Conservation (phyloP, 2,888 invertebrate species). For the Orchesellides sinensis region DNA sequence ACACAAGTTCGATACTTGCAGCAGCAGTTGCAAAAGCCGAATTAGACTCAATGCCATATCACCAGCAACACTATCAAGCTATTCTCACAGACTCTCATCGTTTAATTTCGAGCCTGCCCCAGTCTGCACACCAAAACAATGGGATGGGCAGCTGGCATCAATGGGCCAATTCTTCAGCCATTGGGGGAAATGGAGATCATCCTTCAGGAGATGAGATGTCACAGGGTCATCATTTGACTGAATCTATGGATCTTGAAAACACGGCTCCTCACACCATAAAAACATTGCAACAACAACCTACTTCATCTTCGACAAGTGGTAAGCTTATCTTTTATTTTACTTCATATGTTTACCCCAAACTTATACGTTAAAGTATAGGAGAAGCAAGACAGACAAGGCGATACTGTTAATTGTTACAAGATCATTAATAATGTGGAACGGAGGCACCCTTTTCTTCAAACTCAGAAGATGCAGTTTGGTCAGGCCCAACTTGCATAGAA, state of each 20-base stretch:
- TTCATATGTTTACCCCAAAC: not conserved
- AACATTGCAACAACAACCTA: conserved; percentile 63
- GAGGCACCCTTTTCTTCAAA: conserved; percentile 26
- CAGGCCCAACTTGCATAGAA: too few relatives aligned
- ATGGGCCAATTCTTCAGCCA: conserved; percentile 36
- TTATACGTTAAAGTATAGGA: conserved; percentile 4
- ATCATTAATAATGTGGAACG: conserved; percentile 52
- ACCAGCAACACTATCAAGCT: conserved; percentile 60
- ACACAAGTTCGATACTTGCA: conserved; percentile 65
- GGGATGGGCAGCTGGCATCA: conserved; percentile 42
- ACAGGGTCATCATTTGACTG: conserved; percentile 48
- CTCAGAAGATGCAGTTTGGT: too few relatives aligned
- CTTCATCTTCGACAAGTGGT: conserved; percentile 71
- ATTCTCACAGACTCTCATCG: conserved; percentile 29
- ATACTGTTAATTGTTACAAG: conserved; percentile 50
- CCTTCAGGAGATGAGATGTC: conserved; percentile 50
- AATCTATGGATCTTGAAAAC: conserved; percentile 34
- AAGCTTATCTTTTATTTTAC: conserved; percentile 26
- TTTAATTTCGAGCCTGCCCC: not conserved
- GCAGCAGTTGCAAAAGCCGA: conserved; percentile 72
- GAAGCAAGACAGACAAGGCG: conserved; percentile 36
- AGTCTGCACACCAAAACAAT: conserved; percentile 5
- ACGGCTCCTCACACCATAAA: conserved; percentile 9
- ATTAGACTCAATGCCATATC: conserved; percentile 67
- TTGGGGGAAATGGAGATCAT: conserved; percentile 35